phyloP scores from a whole-genome alignment of 2,113 vertebrate species.

The Zosterops lateralis region DNA sequence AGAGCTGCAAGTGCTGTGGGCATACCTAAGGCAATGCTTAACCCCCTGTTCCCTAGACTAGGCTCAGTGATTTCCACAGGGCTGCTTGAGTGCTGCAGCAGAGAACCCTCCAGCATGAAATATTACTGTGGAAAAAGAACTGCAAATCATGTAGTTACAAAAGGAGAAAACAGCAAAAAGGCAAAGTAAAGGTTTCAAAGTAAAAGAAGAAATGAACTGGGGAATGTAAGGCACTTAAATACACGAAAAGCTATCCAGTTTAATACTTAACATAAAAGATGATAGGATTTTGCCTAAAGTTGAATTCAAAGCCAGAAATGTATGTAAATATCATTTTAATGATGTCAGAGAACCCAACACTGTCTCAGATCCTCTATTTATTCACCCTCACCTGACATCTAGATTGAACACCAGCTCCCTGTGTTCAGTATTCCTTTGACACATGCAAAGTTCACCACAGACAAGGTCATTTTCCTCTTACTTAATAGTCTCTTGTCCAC shows the following conservation, averaged over 20 bases:
- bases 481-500: neutral
- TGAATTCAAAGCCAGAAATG: neutral
- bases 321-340: neutral
- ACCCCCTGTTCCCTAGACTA: neutral
- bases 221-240: neutral
- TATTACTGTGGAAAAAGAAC: neutral
- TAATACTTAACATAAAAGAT: neutral
- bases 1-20: neutral
- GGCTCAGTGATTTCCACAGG: neutral
- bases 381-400: neutral
- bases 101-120: neutral
- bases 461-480: neutral
- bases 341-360: neutral
- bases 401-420: neutral
- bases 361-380: neutral
- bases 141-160: neutral
- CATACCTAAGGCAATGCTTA: conserved; percentile 34
- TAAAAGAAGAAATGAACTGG: neutral
- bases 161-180: neutral
- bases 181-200: neutral
- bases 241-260: neutral
- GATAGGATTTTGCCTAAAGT: neutral
- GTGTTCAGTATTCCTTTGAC: neutral
- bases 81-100: neutral
- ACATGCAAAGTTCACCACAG: neutral